These are phyloP conservation scores for Scarus forsteni DNA, from an alignment of 2,797 vertebrate species.

Conservation along the genomic window DNA sequence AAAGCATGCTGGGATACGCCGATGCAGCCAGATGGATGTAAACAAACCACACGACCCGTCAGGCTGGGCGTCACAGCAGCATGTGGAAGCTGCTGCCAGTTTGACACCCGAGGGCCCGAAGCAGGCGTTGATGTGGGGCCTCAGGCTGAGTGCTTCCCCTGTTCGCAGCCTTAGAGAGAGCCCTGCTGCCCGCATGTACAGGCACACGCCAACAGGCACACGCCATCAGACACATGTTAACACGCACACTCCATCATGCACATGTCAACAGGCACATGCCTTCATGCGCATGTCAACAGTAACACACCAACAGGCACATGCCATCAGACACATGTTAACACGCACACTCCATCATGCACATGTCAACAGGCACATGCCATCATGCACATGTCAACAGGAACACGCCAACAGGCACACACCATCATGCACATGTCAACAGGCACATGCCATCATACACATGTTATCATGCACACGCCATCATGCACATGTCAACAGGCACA, in stretches of 20 bases:
- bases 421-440: slow-evolving; percentile 43
- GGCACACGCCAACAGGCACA: slow-evolving; percentile 24
- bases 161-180: slow-evolving; percentile 58
- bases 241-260: background rate
- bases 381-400: slow-evolving; percentile 8
- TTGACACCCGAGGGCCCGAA: too few relatives aligned
- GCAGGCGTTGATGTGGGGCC: too few relatives aligned
- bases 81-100: too few relatives aligned
- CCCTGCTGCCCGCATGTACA: slow-evolving; percentile 59
- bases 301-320: slow-evolving; percentile 25
- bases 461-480: slow-evolving; percentile 25
- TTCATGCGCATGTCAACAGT: slow-evolving; percentile 55
- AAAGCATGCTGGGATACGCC: too few relatives aligned
- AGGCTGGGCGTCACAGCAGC: too few relatives aligned
- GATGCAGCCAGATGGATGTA: too few relatives aligned
- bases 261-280: too few relatives aligned
- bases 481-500: slow-evolving; percentile 6
- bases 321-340: slow-evolving; percentile 7
- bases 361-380: slow-evolving; percentile 20
- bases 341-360: slow-evolving; percentile 2
- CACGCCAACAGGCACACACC: too few relatives aligned
- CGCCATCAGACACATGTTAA: slow-evolving; percentile 12
- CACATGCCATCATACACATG: slow-evolving; percentile 13
- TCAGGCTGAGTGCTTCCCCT: slow-evolving; percentile 40
- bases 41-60: too few relatives aligned